Evolutionary conservation across 1,140 invertebrate species (phyloP).

Genomic region (Catajapyx aquilonaris): DNA sequence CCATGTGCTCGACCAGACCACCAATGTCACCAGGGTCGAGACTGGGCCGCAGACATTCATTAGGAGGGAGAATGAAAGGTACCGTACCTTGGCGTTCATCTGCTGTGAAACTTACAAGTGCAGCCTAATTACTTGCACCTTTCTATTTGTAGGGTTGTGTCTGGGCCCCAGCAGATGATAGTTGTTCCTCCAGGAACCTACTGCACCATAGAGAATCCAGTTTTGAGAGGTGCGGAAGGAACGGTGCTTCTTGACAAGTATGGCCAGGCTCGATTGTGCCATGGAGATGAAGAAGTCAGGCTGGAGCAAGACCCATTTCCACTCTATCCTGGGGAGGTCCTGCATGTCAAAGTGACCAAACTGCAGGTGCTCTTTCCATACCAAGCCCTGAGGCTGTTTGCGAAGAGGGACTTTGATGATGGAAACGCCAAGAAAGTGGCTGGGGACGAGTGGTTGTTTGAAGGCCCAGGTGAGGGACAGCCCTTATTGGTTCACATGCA

Average conservation of each 20-base stretch:
- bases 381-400: constrained; percentile 20
- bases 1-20: constrained; percentile 29
- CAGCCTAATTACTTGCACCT: neutral
- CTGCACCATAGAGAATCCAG: constrained; percentile 27
- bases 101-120: neutral
- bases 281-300: constrained; percentile 27
- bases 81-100: neutral
- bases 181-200: constrained; percentile 28
- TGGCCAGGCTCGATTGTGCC: constrained; percentile 22
- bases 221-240: constrained; percentile 18
- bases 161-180: constrained; percentile 24
- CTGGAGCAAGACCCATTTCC: constrained; percentile 30
- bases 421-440: constrained; percentile 20
- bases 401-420: constrained; percentile 24
- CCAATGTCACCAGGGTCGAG: constrained; percentile 26
- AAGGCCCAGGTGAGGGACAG: constrained; percentile 23
- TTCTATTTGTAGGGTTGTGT: constrained; percentile 3
- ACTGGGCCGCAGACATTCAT: constrained; percentile 28
- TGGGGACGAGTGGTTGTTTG: constrained; percentile 30
- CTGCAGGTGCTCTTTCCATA: constrained; percentile 25
- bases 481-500: neutral
- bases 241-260: constrained; percentile 18
- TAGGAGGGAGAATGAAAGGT: constrained; percentile 29
- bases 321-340: constrained; percentile 26
- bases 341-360: constrained; percentile 15